These are phyloP conservation scores for Thereva unica DNA, from an alignment of 2,888 invertebrate genomes.

Conservation along the genomic window DNA sequence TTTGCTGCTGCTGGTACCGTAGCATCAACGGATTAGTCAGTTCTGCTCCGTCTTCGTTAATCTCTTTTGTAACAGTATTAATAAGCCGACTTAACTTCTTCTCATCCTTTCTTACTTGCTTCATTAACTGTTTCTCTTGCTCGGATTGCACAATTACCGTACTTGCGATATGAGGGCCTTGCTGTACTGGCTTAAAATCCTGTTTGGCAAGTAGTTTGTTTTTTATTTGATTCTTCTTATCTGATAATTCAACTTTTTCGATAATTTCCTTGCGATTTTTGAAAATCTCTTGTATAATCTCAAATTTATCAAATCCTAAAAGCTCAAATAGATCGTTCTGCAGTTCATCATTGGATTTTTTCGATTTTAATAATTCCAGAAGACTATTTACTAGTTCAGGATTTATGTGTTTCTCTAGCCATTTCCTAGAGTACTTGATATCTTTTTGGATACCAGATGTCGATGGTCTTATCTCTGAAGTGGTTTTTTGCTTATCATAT, in stretches of 20 bases:
- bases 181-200: conserved; percentile 46
- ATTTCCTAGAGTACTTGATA: conserved; percentile 55
- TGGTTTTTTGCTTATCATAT: conserved; percentile 44
- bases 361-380: conserved; percentile 65
- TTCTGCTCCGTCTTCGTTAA: conserved; percentile 53
- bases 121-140: conserved; percentile 76
- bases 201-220: conserved; percentile 44
- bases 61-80: conserved; percentile 47
- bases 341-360: conserved; percentile 68
- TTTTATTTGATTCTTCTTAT: conserved; percentile 44
- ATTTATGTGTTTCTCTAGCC: conserved; percentile 63
- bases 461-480: conserved; percentile 9
- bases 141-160: conserved; percentile 85
- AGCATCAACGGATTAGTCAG: conserved; percentile 57
- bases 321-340: conserved; percentile 87
- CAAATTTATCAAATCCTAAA: conserved; percentile 83
- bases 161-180: conserved; percentile 70
- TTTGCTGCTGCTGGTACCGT: conserved; percentile 53
- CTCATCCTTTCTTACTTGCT: conserved; percentile 81
- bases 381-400: conserved; percentile 66
- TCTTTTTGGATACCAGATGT: conserved; percentile 9
- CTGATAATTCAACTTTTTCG: conserved; percentile 51
- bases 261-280: conserved; percentile 65
- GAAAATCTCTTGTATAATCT: conserved; percentile 71
- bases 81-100: conserved; percentile 66